Evolutionary conservation across 2,888 invertebrate genomes (phyloP), one percentile per base, ranked within the genome.

Genomic region (Macrophya annulata): DNA sequence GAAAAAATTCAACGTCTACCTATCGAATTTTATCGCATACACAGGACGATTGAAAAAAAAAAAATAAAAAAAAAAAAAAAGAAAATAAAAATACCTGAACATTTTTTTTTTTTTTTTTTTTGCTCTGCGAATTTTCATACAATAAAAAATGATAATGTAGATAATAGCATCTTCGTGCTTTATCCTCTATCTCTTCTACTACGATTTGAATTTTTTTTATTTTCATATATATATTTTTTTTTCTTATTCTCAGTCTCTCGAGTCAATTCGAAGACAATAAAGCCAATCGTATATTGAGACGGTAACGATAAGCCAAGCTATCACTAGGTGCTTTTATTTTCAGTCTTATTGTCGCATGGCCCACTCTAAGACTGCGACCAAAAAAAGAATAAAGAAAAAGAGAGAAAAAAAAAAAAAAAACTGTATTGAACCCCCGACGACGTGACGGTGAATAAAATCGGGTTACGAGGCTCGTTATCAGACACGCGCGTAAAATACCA

Each of bases 381-480:
- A 21, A 72, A 72, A 43, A 40, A 72, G 25, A 43, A 31, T 1
- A 3, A 3, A 31, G 3, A 31, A 74, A 45, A 21, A 21, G 8
- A 17, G 2, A 5, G 2, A 71, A 37, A 43, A 17, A 10, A 5
- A 10, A 71, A 37, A 43, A 40, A 72, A 48, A 43, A 31, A 48
- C 74, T 40, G 48, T 45, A 74, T 79, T n/a, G 77, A 55, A 79
- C 17, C 51, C 31, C 37, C 37, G 71, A 71, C 55, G 31, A 55
- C 37, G 55, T 55, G 51, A 79, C 77, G 77, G 77, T 79, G 77
- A 79, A 79, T 79, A 79, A 79, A 79, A 51, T 79, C 77, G 55
- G 59, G 55, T 55, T 79, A 79, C 77, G 77, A 79, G 55, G 37
- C 55, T 79, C 55, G 77, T 79, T 79, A 55, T 55, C 37, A 37